Evolutionary conservation across 2,888 invertebrate species (phyloP).

Genomic region (Horisme vitalbata): DNA sequence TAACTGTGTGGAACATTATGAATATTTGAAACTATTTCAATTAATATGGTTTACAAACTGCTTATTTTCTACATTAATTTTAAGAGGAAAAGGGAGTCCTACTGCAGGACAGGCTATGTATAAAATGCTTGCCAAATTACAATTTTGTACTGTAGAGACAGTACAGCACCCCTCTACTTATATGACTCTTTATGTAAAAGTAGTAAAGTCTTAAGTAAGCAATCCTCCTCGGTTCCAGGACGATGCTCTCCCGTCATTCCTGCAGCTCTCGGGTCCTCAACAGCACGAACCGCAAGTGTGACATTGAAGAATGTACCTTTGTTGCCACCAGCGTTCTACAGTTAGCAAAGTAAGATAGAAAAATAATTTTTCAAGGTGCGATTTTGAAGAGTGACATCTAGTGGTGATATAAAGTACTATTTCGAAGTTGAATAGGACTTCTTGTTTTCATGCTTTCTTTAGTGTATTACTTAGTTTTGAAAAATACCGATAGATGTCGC

Average conservation of each 20-base stretch:
- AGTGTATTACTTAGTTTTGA: background rate
- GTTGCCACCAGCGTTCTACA: constrained; percentile 54
- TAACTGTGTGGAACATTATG: too few species aligned
- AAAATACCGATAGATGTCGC: constrained; percentile 36
- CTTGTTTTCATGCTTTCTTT: too few species aligned
- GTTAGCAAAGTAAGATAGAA: constrained; percentile 52
- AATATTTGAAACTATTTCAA: too few species aligned
- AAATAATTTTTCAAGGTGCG: background rate
- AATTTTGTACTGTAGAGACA: too few species aligned
- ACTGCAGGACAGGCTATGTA: too few species aligned
- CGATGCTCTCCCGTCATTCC: constrained; percentile 44
- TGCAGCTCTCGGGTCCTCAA: constrained; percentile 29
- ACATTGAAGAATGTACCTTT: constrained; percentile 56
- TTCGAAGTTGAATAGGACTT: too few species aligned
- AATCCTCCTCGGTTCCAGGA: constrained; percentile 40
- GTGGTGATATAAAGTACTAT: background rate
- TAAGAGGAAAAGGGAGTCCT: too few species aligned
- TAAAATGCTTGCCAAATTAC: too few species aligned
- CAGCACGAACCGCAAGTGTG: constrained; percentile 45
- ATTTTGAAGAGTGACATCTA: constrained; percentile 5
- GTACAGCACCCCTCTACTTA: too few species aligned
- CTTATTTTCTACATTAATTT: too few species aligned
- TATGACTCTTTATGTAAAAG: too few species aligned
- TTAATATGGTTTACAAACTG: too few species aligned
- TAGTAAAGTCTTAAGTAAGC: background rate